phyloP scores from a whole-genome alignment of 2,888 invertebrate species.

The Erebia aethiops region DNA sequence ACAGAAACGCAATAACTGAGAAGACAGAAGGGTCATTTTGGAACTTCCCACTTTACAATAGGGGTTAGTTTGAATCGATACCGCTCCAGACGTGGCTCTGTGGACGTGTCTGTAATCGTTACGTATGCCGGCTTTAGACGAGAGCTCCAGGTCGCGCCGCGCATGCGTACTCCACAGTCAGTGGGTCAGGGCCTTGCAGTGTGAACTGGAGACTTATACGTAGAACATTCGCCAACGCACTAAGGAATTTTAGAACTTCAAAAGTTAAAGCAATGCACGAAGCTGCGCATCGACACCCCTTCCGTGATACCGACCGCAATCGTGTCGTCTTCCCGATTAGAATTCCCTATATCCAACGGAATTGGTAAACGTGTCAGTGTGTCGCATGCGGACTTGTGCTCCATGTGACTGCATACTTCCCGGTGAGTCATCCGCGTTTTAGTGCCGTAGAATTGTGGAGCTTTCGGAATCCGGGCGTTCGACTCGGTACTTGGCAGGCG shows the following conservation, averaged over 20 bases:
- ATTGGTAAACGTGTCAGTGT: neutral
- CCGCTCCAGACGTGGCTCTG: conserved; percentile 65
- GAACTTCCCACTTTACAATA: conserved; percentile 46
- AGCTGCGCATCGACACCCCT: conserved; percentile 16
- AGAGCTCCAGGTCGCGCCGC: conserved; percentile 65
- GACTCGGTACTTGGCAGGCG: conserved; percentile 47
- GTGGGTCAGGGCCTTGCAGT: conserved; percentile 77
- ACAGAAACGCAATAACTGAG: conserved; percentile 25
- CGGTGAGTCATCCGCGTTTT: conserved; percentile 54
- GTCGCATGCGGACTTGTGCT: conserved; percentile 23
- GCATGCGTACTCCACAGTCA: conserved; percentile 71
- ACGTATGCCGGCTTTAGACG: conserved; percentile 65
- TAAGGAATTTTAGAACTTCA: conserved; percentile 37
- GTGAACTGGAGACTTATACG: conserved; percentile 70
- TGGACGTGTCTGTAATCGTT: conserved; percentile 69
- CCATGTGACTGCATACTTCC: conserved; percentile 53
- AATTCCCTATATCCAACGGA: conserved; percentile 3
- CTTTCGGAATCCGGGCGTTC: conserved; percentile 32
- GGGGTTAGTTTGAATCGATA: conserved; percentile 54
- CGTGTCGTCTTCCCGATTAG: neutral
- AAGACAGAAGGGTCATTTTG: conserved; percentile 39
- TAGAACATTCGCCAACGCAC: conserved; percentile 59
- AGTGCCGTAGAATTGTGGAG: conserved; percentile 44
- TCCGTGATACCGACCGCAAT: conserved; percentile 18
- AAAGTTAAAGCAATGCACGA: conserved; percentile 35